Percentiles rank a stretch among this genome's conserved stretches.
These are phyloP conservation scores for Drosophila emarginata DNA, from an alignment of 2,888 invertebrate species.

Conservation along the genomic window DNA sequence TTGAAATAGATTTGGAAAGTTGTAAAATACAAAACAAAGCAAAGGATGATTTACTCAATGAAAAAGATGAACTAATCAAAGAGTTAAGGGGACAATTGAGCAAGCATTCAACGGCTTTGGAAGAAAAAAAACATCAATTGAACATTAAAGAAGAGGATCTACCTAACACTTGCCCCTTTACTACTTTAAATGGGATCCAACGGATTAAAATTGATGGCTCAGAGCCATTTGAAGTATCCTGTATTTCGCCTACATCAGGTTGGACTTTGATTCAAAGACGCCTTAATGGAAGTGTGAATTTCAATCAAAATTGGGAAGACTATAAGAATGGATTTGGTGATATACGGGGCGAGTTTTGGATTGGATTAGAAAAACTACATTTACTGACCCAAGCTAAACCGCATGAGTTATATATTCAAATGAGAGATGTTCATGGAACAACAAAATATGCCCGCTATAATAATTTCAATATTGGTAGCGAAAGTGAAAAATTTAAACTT, in stretches of 20 bases:
- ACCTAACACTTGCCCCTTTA: too few relatives aligned
- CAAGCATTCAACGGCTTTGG: too few relatives aligned
- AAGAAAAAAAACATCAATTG: background rate
- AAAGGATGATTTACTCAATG: background rate
- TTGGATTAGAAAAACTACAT: background rate
- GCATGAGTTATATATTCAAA: background rate
- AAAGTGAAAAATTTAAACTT: background rate
- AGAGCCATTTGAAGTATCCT: background rate
- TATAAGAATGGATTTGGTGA: slow-evolving; percentile 2
- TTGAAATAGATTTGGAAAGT: background rate
- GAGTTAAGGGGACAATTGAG: background rate
- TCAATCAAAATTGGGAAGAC: slow-evolving; percentile 8
- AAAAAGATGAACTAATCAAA: too few relatives aligned
- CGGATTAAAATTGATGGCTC: background rate
- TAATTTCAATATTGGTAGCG: background rate
- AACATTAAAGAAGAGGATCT: background rate
- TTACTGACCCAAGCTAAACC: background rate
- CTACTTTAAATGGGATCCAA: background rate
- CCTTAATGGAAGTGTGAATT: background rate
- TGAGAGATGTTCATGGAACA: background rate
- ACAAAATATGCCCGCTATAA: background rate
- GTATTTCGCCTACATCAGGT: background rate
- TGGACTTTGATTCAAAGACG: slow-evolving; percentile 22
- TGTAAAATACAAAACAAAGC: background rate
- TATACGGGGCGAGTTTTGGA: background rate